Percentiles rank a stretch among this genome's conserved stretches.
Conservation (phyloP, 2,113 vertebrate species). For the Morone saxatilis region DNA sequence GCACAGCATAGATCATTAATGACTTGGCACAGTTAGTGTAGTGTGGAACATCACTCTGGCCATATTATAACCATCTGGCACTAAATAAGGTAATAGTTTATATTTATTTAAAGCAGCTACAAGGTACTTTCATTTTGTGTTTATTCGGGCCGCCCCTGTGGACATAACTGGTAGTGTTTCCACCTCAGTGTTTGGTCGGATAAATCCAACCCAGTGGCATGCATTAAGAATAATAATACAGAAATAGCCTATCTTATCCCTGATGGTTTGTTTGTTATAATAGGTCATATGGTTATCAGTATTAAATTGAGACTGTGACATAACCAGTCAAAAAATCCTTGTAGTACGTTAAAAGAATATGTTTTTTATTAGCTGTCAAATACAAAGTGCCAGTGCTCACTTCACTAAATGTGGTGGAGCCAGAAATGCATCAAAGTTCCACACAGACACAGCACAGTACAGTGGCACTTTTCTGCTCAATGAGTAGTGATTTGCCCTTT, state of each 20-base stretch:
- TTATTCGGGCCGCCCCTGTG: too few species aligned
- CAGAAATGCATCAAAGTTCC: background rate
- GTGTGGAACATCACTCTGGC: constrained; percentile 22
- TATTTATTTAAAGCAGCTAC: background rate
- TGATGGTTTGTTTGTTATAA: too few species aligned
- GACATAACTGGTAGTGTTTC: too few species aligned
- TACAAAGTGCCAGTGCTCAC: background rate
- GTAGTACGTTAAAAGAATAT: background rate
- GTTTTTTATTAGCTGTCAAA: constrained; percentile 18
- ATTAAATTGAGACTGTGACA: too few species aligned
- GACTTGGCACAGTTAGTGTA: constrained; percentile 34
- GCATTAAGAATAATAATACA: too few species aligned
- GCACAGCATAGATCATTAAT: constrained; percentile 54
- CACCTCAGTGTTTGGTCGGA: too few species aligned
- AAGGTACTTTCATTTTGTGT: too few species aligned
- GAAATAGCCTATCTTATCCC: too few species aligned
- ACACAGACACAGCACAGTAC: background rate
- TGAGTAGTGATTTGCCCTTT: background rate
- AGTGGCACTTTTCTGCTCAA: background rate
- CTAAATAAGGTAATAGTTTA: background rate
- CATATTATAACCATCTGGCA: constrained; percentile 21
- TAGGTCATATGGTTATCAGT: too few species aligned
- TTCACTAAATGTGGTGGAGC: background rate
- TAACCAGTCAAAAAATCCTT: too few species aligned
- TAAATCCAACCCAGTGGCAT: too few species aligned